Evolutionary conservation across 2,113 vertebrate species (phyloP), one percentile per base, ranked within the genome.

Genomic region (Triplophysa rosa): DNA sequence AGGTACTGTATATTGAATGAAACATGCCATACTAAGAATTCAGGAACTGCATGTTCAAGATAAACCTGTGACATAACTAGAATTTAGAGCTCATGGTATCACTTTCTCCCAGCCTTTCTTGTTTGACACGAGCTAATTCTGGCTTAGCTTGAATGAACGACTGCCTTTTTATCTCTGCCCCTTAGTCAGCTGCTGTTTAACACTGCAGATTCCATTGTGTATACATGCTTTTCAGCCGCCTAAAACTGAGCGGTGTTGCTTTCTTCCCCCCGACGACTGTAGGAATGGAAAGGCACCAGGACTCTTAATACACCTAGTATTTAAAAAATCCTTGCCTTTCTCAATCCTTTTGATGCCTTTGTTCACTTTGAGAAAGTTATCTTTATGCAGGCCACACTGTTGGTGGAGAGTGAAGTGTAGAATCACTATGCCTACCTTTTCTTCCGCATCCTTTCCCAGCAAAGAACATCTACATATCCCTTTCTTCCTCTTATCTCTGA

Each of bases 261-360:
- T 90, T 89, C 2, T 24, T 14, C 0, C 2, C 2, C 0, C 19
- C 1, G 90, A 89, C 89, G 89, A 91, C 87, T 92, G 90, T 90
- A 89, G 89, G 90, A 86, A 91, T 90, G 89, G 90, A 87, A 80
- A 89, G 84, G 87, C 88, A 90, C 88, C 79, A 80, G 87, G 89
- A 86, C 89, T 89, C 87, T 89, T 91, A 91, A 91, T 89, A 88
- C 89, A 90, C 85, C 86, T 90, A 88, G 87, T 88, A 91, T 93
- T 93, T 92, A 91, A 91, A 92, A 92, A 92, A 93, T 93, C 92
- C 92, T 89, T 66, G 83, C 89, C 86, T 91, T 88, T 90, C 82
- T 86, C 81, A 81, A 86, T 88, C 88, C 91, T 87, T 92, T 90
- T 92, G 87, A 91, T 91, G 89, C 88, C 88, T 93, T 92, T 92